phyloP scores from a whole-genome alignment of 2,797 vertebrate genomes.

The Acrocephalus scirpaceus region DNA sequence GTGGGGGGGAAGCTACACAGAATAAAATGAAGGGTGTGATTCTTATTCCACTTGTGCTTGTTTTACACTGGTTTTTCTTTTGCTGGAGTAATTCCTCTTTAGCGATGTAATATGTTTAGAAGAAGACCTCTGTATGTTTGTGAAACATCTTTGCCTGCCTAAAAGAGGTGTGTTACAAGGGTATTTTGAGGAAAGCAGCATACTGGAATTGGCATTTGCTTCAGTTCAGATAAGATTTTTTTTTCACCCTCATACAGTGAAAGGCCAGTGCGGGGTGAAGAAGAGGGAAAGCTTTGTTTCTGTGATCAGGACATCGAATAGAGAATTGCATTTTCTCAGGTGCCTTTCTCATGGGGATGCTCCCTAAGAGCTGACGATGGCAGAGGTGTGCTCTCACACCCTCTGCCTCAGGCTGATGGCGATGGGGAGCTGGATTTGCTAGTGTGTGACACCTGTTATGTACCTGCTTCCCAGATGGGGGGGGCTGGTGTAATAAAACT shows the following conservation, averaged over 20 bases:
- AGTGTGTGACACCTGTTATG: neutral
- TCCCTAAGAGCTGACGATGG: neutral
- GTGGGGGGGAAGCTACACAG: neutral
- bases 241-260: neutral
- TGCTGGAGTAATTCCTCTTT: neutral
- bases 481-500: neutral
- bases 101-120: neutral
- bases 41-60: neutral
- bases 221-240: neutral
- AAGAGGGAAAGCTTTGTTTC: neutral
- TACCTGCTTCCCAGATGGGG: neutral
- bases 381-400: neutral
- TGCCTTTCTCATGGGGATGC: neutral
- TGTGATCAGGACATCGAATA: neutral
- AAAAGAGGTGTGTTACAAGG: neutral
- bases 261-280: neutral
- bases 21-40: neutral
- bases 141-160: neutral
- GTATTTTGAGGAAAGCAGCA: neutral
- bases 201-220: neutral
- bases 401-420: neutral
- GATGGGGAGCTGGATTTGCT: neutral
- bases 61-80: neutral
- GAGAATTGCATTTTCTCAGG: neutral
- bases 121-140: neutral